Base-by-base conservation (phyloP, 2,888 invertebrate species). In the Harpagoxenus sublaevis region DNA sequence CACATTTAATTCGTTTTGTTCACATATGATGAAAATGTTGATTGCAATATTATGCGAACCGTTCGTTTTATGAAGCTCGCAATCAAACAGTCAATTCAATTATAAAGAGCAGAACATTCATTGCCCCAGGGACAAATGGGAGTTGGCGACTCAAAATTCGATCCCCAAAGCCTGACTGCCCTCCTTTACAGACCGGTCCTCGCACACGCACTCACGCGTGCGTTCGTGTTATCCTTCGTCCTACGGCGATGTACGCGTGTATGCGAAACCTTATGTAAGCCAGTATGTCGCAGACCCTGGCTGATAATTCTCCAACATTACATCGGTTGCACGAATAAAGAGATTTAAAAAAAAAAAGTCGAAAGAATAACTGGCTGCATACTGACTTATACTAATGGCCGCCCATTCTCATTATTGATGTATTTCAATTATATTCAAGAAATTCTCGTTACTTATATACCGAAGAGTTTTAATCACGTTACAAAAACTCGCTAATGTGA, bases 191-290 rank as follows among this genome's bases (percentile, higher is more conserved):
- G 89, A 88, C 78, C 90, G 86, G 87, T 84, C 89, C 57, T 53
- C 73, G 71, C 70, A 39, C 62, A 71, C 78, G 23, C 66, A 18
- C 45, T 51, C 70, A 66, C 62, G 35, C 66, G 63, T 65, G 55
- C 78, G 45, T 68, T 35, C 48, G 79, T 86, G n/a, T 86, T 57
- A 63, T 85, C 71, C 63, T 83, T 86, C 84, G 65, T 84, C 63
- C 35, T 57, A 31, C 65, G n/a, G 66, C 78, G 65, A 23, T 65
- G 12, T 45, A 75, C 63, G 62, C 78, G 60, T 12, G 48, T 42
- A 83, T 86, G 84, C 86, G 84, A 78, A 86, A 87, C 86, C 91
- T 90, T 91, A 93, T 92, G 92, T 92, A 91, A 93, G 93, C 90
- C 92, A 93, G 92, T 91, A 85, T 93, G 92, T 90, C 93, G 78